A percentile compares a stretch with the other conserved stretches of the same genome.
phyloP scores from a whole-genome alignment of 2,888 invertebrate species.

The Abrostola triplasia region DNA sequence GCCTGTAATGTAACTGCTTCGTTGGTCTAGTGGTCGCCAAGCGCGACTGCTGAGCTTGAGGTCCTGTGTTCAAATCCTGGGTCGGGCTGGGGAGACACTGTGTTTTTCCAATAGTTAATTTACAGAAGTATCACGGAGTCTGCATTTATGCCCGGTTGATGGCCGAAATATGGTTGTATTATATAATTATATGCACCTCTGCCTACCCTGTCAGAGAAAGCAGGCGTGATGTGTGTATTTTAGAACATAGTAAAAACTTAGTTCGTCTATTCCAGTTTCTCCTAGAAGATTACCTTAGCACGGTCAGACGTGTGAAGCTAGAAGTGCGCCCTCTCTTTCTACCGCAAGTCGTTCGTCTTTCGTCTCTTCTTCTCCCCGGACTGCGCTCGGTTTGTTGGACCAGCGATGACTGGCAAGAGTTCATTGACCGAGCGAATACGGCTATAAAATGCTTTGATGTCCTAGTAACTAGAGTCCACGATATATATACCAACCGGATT shows the following conservation, averaged over 20 bases:
- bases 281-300: slow-evolving; percentile 92
- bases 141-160: too few relatives aligned
- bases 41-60: too few relatives aligned
- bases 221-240: too few relatives aligned
- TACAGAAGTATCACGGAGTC: too few relatives aligned
- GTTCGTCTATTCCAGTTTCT: slow-evolving; percentile 88
- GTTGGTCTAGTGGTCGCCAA: too few relatives aligned
- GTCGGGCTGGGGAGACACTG: too few relatives aligned
- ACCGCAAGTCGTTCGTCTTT: slow-evolving; percentile 95
- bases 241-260: neutral
- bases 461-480: slow-evolving; percentile 93
- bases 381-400: slow-evolving; percentile 95
- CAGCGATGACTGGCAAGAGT: slow-evolving; percentile 93
- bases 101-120: too few relatives aligned
- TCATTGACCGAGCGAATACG: slow-evolving; percentile 92
- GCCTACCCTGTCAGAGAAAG: too few relatives aligned
- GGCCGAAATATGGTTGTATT: too few relatives aligned
- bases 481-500: slow-evolving; percentile 96
- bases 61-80: too few relatives aligned
- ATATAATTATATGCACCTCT: too few relatives aligned
- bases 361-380: slow-evolving; percentile 94
- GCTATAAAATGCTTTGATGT: slow-evolving; percentile 94
- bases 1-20: too few relatives aligned
- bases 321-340: slow-evolving; percentile 97
- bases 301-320: slow-evolving; percentile 92